Evolutionary conservation across 1,140 invertebrate genomes (phyloP), one percentile per base, ranked within the genome.

Genomic region (Vanessa atalanta): DNA sequence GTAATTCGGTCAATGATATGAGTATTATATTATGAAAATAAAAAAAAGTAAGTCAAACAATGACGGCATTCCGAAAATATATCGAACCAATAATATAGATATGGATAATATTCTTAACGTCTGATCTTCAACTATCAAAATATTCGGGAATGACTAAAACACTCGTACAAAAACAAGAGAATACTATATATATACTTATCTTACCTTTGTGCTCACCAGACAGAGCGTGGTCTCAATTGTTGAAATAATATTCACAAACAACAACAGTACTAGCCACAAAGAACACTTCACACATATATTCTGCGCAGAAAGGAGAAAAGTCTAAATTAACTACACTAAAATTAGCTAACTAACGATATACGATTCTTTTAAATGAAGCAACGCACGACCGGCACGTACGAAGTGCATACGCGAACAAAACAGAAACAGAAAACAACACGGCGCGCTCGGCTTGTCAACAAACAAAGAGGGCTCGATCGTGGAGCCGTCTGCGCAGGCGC

Each of bases 401-500:
- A 69, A 80, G 79, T 84, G 80, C 72, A 78, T 73, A 79, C 85
- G 83, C 85, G 83, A 83, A 84, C 81, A 81, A 84, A 79, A 80
- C 78, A 72, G 75, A 78, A 80, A 78, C 77, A 75, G 67, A 77
- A 73, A 70, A 72, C 77, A 83, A 77, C 75, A 61, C 68, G 61
- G 57, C 67, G 66, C 77, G 78, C 74, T 73, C 75, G 72, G 90
- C 90, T 92, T 92, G 90, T 92, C 90, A 92, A 92, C 90, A 92
- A 92, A 92, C 90, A 92, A 91, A 92, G 90, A 88, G 83, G 80
- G 87, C 83, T 84, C 79, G 85, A 73, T 82, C 84, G 83, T 72
- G 77, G 67, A 68, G 70, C 76, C 78, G 81, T 82, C 79, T 84
- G 87, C 88, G 85, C 90, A 88, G 78, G 86, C 87, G 86, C 86